phyloP scores from a whole-genome alignment of 2,113 vertebrate species.

The Nannospalax galili region DNA sequence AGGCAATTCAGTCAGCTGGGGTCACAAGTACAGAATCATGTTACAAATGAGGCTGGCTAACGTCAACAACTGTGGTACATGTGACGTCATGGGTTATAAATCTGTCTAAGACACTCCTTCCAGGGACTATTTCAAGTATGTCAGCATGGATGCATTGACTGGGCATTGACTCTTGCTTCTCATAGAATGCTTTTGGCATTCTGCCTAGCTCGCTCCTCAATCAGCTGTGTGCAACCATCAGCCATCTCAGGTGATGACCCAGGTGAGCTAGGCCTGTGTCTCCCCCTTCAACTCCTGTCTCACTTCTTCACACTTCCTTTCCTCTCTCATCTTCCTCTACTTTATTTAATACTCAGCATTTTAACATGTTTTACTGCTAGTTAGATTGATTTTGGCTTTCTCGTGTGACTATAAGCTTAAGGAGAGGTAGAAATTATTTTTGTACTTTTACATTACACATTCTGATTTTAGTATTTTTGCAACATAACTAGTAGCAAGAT shows the following conservation, averaged over 20 bases:
- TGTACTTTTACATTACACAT: slow-evolving; percentile 6
- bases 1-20: neutral
- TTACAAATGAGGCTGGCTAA: neutral
- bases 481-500: neutral
- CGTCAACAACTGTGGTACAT: neutral
- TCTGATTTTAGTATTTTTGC: slow-evolving; percentile 16
- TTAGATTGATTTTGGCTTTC: slow-evolving; percentile 2
- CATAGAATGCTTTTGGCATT: neutral
- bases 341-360: neutral
- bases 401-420: neutral
- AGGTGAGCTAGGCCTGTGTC: neutral
- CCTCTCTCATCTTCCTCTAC: neutral
- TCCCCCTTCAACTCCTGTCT: neutral
- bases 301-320: neutral
- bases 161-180: neutral
- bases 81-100: neutral
- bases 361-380: neutral
- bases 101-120: neutral
- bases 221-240: neutral
- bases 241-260: neutral
- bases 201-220: neutral
- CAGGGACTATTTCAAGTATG: neutral
- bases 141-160: neutral
- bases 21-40: neutral
- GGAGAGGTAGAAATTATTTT: neutral